A percentile compares a stretch with the other conserved stretches of the same genome.
These are phyloP conservation scores for Threskiornis aethiopicus DNA, from an alignment of 2,797 vertebrate species.

Conservation along the genomic window DNA sequence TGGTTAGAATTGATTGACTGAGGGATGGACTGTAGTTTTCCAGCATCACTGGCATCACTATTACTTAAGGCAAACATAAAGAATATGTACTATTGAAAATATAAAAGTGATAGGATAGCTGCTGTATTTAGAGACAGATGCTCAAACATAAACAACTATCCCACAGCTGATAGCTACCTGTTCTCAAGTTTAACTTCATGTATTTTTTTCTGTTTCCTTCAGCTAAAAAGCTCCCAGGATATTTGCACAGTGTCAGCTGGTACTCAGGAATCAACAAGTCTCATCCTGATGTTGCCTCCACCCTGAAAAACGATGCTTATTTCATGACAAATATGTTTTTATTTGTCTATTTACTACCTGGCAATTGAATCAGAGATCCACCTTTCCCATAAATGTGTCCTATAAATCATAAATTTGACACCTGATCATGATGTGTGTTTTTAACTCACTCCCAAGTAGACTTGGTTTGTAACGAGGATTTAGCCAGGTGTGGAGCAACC, in stretches of 20 bases:
- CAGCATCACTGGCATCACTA: neutral
- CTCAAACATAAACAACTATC: neutral
- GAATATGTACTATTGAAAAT: neutral
- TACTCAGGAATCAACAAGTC: neutral
- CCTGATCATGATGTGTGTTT: neutral
- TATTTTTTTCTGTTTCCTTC: neutral
- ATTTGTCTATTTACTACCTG: neutral
- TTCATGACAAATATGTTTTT: neutral
- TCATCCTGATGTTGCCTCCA: neutral
- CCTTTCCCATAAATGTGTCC: neutral
- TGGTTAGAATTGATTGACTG: neutral
- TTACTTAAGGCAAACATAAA: neutral
- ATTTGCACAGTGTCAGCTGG: neutral
- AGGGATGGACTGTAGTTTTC: neutral
- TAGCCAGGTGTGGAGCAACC: neutral
- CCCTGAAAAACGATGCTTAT: rapidly evolving
- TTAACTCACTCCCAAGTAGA: neutral
- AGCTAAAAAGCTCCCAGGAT: neutral
- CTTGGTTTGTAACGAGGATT: neutral
- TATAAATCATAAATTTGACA: neutral
- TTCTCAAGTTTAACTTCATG: neutral
- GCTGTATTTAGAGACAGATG: neutral
- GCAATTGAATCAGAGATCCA: neutral
- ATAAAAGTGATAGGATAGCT: neutral
- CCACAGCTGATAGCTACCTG: neutral